Evolutionary conservation across 2,888 invertebrate species (phyloP), one percentile per base, ranked within the genome.

Genomic region (Netelia virgata): DNA sequence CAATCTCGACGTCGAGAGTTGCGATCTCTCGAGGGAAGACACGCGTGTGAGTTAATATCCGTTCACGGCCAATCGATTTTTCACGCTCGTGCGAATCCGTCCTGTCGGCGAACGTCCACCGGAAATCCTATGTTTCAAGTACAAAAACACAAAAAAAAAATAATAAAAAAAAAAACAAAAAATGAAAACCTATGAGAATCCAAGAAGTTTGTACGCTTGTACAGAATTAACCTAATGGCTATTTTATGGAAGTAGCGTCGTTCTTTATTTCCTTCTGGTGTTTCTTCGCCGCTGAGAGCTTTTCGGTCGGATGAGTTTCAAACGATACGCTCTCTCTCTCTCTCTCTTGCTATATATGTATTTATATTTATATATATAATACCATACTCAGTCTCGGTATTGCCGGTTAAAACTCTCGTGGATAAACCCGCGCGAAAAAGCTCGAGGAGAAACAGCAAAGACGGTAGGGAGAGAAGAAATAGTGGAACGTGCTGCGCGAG

Each of bases 21-120:
- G 14, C 18, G 68, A 11, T 18, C 41, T 43, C 50, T 16, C 16
- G 20, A 6, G 9, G 20, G 28, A 18, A 5, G 43, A 23, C 23
- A 28, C 53, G 59, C 59, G 68, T 68, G 68, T 68, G 68, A 59
- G 76, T 69, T 77, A 77, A 77, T 77, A 68, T 77, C 28, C 76
- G 66, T 66, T 76, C 76, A 66, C 53, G 76, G 76, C 57, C 76
- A 66, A 41, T 68, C 76, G 66, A 68, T 76, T 68, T 68, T 77
- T 50, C 20, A 61, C 50, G 69, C 77, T 61, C 55, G 68, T 47
- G 59, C 59, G 41, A 18, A 61, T 18, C 59, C 68, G 59, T n/a
- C 76, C 23, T 14, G 1, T 23, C 10, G 14, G 70, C 20, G 23
- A 59, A 23, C 66, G 16, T 59, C 57, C 18, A 43, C 20, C 18